A percentile compares a stretch with the other conserved stretches of the same genome.
Conservation (phyloP, 2,113 vertebrate genomes). For the Leucoraja erinaceus region DNA sequence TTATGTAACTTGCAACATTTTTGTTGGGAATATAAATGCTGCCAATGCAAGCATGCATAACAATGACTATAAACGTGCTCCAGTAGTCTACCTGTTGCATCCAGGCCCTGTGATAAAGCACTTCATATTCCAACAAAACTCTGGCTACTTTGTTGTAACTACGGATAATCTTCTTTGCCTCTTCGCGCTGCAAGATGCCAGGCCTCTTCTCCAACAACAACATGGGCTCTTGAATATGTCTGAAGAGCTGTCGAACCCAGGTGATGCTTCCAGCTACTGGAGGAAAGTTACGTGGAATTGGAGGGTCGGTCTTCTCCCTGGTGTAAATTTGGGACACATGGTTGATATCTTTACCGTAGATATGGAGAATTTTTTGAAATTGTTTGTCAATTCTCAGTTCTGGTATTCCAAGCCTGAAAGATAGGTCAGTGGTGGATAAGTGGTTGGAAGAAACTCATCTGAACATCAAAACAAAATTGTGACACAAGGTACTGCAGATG, state of each 20-base stretch:
- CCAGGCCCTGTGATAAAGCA: conserved; percentile 30
- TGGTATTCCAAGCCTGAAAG: conserved; percentile 25
- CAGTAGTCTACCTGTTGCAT: conserved; percentile 7
- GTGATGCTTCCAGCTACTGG: conserved; percentile 29
- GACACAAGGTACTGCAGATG: no score
- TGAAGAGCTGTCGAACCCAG: conserved; percentile 30
- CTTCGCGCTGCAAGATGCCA: neutral
- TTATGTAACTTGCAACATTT: neutral
- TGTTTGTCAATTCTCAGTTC: neutral
- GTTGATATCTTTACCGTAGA: neutral
- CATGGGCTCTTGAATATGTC: conserved; percentile 21
- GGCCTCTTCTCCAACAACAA: conserved; percentile 13
- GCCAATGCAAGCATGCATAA: neutral
- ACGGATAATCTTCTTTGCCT: neutral
- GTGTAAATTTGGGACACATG: conserved; percentile 10
- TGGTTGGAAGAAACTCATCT: neutral
- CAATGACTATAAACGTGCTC: neutral
- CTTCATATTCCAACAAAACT: conserved; percentile 26
- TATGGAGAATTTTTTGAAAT: conserved; percentile 10
- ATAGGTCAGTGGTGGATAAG: neutral
- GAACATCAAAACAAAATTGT: neutral
- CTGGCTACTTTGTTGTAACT: conserved; percentile 23
- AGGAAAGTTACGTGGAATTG: conserved; percentile 23
- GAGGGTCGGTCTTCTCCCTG: conserved; percentile 11
- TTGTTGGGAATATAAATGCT: neutral